These are phyloP conservation scores for Actenoides lindsayi DNA, from an alignment of 2,113 vertebrate genomes.

Conservation along the genomic window DNA sequence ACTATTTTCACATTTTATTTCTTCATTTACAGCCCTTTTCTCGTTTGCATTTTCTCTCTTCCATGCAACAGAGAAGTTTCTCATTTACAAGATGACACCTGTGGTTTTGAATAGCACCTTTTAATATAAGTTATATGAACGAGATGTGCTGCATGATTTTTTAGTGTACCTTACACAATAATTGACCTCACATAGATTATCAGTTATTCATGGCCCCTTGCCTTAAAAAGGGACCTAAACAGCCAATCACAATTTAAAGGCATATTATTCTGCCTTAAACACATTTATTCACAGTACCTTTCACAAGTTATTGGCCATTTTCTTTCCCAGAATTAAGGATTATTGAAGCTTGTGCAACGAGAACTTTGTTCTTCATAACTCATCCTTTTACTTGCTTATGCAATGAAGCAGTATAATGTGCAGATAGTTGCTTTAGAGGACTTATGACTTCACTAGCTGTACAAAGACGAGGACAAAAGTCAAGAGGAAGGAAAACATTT, in stretches of 20 bases:
- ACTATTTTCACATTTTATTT: conserved; percentile 16
- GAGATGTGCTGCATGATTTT: conserved; percentile 1
- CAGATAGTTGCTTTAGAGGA: conserved; percentile 39
- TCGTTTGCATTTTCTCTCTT: background rate
- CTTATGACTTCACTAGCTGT: conserved; percentile 43
- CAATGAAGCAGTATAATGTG: conserved; percentile 60
- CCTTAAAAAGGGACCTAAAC: conserved; percentile 34
- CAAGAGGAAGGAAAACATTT: conserved; percentile 59
- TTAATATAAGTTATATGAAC: conserved; percentile 44
- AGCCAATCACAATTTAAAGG: conserved; percentile 51
- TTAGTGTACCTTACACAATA: conserved; percentile 30
- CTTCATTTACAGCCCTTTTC: background rate
- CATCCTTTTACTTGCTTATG: conserved; percentile 63
- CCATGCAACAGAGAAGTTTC: background rate
- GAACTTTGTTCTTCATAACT: conserved; percentile 69
- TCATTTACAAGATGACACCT: background rate
- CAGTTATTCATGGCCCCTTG: conserved; percentile 17
- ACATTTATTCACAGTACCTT: conserved; percentile 41
- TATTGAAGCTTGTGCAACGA: conserved; percentile 44
- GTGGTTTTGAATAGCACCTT: conserved; percentile 11
- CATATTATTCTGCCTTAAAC: conserved; percentile 45
- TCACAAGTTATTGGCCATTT: conserved; percentile 66
- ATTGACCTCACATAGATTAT: conserved; percentile 41
- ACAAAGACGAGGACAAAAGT: conserved; percentile 63
- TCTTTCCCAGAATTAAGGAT: conserved; percentile 63